Base-by-base conservation (phyloP, 2,888 invertebrate genomes). In the Zaprionus obscuricornis region DNA sequence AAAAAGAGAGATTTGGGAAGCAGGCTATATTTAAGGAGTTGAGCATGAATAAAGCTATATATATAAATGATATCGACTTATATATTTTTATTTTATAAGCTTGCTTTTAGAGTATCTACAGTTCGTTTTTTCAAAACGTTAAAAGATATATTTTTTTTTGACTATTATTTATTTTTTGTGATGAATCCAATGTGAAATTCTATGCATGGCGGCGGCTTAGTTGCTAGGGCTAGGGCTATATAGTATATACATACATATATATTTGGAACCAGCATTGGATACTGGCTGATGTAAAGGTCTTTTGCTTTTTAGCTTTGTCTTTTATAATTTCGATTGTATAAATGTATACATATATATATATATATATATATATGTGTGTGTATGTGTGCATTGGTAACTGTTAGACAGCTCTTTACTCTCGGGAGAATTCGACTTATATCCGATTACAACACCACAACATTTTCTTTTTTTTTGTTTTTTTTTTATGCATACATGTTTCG, bases 361-460 rank as follows among this genome's bases (percentile, higher is more conserved):
- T 27, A 16, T 3, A 4, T 8, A 37, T 13, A 27, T 26, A 13
- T 20, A 27, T 36, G 13, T 33, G 14, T 29, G 51, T 29, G 27
- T 2, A 10, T 33, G 17, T 45, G 2, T 55, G 13, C 40, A 20
- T 6, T 11, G 20, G 11, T 1, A 8, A 10, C 46, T 46, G 63
- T 42, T 50, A 36, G 54, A 33, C 49, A 29, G 27, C 26, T 70
- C 78, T 77, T 81, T 55, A 24, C 26, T 70, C 78, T 77, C 84
- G 51, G 37, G 78, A 74, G 78, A 71, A n/a, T 56, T 49, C 51
- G 74, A 77, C 77, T 74, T 81, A 84, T 84, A 84, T 78, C 82
- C 84, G 78, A 78, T 78, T 78, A 78, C 78, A 81, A 84, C 84
- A 78, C 78, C 84, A 50, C 77, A 84, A 59, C 24, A 62, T 59